phyloP scores from a whole-genome alignment of 2,888 invertebrate species.

The Ichneumon xanthorius region DNA sequence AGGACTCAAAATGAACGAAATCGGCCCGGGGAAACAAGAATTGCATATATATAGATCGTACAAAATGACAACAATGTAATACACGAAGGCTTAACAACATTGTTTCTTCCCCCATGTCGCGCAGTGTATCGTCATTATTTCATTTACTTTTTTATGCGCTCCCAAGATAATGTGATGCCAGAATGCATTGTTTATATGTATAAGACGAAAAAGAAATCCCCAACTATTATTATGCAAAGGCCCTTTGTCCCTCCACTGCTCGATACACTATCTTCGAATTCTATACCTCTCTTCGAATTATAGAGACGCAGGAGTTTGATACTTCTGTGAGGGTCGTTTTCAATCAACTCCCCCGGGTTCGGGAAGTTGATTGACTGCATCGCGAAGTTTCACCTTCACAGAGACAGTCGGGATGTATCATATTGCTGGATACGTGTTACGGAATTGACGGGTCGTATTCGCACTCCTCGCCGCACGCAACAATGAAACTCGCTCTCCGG shows the following conservation, averaged over 20 bases:
- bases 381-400: background rate
- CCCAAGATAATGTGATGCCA: constrained; percentile 47
- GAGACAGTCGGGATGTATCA: background rate
- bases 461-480: constrained; percentile 13
- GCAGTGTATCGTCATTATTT: background rate
- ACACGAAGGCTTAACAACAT: background rate
- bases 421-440: background rate
- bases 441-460: constrained; percentile 3
- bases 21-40: too few species aligned
- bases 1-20: too few species aligned
- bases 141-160: constrained; percentile 28
- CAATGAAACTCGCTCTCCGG: constrained; percentile 16
- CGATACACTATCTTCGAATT: constrained; percentile 62
- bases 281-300: constrained; percentile 41
- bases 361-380: background rate
- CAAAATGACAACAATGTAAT: background rate
- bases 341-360: background rate
- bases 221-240: constrained; percentile 51
- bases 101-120: background rate
- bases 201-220: constrained; percentile 23
- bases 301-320: background rate
- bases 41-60: background rate
- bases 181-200: constrained; percentile 50
- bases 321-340: background rate
- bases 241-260: constrained; percentile 54